These are phyloP conservation scores for Autographa pulchrina DNA, from an alignment of 2,888 invertebrate species.

Conservation along the genomic window DNA sequence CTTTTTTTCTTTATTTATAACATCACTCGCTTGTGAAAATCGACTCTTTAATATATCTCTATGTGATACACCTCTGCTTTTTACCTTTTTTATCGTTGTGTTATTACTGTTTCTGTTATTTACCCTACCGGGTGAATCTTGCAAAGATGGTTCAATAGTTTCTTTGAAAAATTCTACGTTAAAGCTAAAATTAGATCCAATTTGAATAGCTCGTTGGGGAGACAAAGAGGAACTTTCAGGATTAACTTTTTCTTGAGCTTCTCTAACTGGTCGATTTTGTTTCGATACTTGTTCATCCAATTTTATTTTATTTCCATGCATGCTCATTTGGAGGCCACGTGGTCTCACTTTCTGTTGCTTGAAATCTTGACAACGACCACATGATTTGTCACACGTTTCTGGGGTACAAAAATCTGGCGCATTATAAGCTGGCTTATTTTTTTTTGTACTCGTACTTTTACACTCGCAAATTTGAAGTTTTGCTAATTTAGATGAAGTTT, in stretches of 20 bases:
- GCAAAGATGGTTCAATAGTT: background rate
- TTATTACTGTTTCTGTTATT: conserved; percentile 13
- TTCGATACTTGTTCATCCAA: conserved; percentile 7
- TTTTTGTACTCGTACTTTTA: conserved; percentile 17
- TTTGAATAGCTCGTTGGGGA: conserved; percentile 50
- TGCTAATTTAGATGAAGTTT: background rate
- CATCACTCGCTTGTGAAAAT: conserved; percentile 12
- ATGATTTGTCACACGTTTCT: conserved; percentile 9
- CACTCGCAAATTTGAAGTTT: background rate
- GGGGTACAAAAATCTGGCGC: conserved; percentile 15
- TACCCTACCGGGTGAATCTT: conserved; percentile 2
- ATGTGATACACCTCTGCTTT: conserved; percentile 8
- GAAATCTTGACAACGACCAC: conserved; percentile 17
- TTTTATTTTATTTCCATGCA: conserved; percentile 19
- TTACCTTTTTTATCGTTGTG: conserved; percentile 12
- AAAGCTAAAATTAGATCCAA: conserved; percentile 62
- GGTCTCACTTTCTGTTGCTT: conserved; percentile 9
- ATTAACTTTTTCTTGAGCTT: conserved; percentile 8
- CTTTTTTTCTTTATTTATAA: conserved; percentile 15
- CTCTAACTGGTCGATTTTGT: conserved; percentile 6
- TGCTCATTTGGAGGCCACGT: conserved; percentile 5
- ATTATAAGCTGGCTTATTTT: conserved; percentile 5
- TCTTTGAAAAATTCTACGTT: conserved; percentile 64
- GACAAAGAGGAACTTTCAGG: background rate
- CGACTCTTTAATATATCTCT: background rate